These are phyloP conservation scores for Anastrepha ludens DNA, from an alignment of 1,140 invertebrate genomes.

Conservation along the genomic window DNA sequence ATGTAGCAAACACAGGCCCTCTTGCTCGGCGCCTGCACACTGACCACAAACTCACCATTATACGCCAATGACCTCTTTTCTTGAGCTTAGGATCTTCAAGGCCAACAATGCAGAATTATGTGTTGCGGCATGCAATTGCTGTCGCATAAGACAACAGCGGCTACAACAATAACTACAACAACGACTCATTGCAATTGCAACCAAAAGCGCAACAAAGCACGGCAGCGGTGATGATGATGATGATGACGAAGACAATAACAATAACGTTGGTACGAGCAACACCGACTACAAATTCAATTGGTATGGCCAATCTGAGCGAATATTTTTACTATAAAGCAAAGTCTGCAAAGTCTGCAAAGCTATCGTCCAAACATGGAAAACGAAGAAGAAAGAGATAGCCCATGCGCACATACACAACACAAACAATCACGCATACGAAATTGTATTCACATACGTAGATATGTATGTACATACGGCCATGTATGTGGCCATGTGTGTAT, in stretches of 20 bases:
- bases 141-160: conserved; percentile 34
- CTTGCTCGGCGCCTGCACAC: conserved; percentile 32
- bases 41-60: conserved; percentile 41
- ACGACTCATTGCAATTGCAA: conserved; percentile 36
- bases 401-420: not conserved
- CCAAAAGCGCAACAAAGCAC: conserved; percentile 28
- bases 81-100: conserved; percentile 54
- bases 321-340: conserved; percentile 38
- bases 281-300: conserved; percentile 34
- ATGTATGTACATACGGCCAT: not conserved
- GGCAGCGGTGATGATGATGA: not conserved
- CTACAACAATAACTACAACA: not conserved
- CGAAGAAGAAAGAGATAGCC: not conserved
- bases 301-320: conserved; percentile 32
- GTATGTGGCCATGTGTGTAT: not conserved
- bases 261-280: not conserved
- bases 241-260: conserved; percentile 12
- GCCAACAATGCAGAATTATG: conserved; percentile 54
- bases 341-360: conserved; percentile 49
- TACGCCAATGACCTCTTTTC: conserved; percentile 56
- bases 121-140: conserved; percentile 44
- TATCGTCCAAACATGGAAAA: conserved; percentile 24
- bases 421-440: not conserved
- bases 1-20: not conserved
- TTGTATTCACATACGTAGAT: not conserved